A percentile compares a stretch with the other conserved stretches of the same genome.
These are phyloP conservation scores for Atractosteus spatula DNA, from an alignment of 2,113 vertebrate genomes.

Conservation along the genomic window DNA sequence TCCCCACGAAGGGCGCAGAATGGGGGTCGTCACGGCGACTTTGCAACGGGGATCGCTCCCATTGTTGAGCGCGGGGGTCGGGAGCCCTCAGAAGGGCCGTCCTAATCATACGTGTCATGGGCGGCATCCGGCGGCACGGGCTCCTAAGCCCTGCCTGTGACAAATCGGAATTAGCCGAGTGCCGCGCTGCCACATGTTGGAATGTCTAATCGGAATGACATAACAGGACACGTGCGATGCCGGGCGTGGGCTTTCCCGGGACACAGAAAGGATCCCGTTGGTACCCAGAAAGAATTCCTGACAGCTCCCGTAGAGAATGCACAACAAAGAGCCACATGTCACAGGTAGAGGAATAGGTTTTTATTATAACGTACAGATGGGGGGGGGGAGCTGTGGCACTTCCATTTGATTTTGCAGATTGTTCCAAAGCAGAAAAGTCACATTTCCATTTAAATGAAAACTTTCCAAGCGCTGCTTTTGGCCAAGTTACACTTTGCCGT, in stretches of 20 bases:
- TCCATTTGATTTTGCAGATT: no score
- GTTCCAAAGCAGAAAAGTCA: no score
- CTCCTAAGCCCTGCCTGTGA: conserved; percentile 50
- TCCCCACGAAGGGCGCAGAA: conserved; percentile 29
- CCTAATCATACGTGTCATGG: conserved; percentile 63
- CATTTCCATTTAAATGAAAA: no score
- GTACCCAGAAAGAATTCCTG: conserved; percentile 15
- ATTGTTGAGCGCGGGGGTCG: conserved; percentile 51
- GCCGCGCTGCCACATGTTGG: conserved; percentile 28
- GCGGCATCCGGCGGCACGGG: conserved; percentile 54
- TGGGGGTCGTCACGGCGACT: conserved; percentile 67
- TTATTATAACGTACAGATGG: no score
- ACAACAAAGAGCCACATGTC: no score
- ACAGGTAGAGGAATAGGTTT: no score
- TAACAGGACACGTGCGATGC: background rate
- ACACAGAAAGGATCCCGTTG: no score
- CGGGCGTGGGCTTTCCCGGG: no score
- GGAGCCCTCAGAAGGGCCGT: conserved; percentile 30
- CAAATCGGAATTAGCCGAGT: conserved; percentile 20
- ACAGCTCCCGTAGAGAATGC: background rate
- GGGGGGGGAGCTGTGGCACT: no score
- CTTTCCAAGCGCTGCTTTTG: no score
- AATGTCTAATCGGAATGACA: conserved; percentile 10
- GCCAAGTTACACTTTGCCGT: no score
- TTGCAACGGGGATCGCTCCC: conserved; percentile 46